Percentiles rank a stretch among this genome's conserved stretches.
These are phyloP conservation scores for Ophraella communa DNA, from an alignment of 2,888 invertebrate species.

Conservation along the genomic window DNA sequence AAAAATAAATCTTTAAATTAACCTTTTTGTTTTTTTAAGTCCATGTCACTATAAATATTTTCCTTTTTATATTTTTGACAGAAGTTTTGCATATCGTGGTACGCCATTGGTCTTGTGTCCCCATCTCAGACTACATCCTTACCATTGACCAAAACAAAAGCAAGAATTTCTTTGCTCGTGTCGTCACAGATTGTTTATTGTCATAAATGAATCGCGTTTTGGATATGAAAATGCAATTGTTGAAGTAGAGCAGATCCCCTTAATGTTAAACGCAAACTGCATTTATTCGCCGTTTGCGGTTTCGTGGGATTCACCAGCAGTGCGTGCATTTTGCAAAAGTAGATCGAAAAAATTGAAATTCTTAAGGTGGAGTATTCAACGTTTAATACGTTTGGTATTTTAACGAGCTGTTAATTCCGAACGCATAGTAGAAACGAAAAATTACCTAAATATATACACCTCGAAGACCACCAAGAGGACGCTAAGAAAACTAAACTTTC, in stretches of 20 bases:
- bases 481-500: background rate
- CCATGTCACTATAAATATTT: too few species aligned
- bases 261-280: slow-evolving; percentile 42
- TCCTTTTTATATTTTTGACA: too few species aligned
- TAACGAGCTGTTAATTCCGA: background rate
- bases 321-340: slow-evolving; percentile 17
- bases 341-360: slow-evolving; percentile 12
- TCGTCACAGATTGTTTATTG: slow-evolving; percentile 46
- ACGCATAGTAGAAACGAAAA: background rate
- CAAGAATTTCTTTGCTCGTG: slow-evolving; percentile 53
- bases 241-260: slow-evolving; percentile 55
- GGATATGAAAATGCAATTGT: slow-evolving; percentile 46
- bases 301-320: slow-evolving; percentile 13
- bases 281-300: slow-evolving; percentile 21
- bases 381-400: background rate
- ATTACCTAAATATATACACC: background rate
- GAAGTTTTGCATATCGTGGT: background rate
- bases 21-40: too few species aligned
- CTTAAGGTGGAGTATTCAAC: background rate
- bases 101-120: slow-evolving; percentile 3
- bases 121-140: slow-evolving; percentile 31
- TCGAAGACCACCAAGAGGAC: background rate
- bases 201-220: slow-evolving; percentile 34
- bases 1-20: too few species aligned
- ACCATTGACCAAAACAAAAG: slow-evolving; percentile 54